Percentiles rank a stretch among this genome's conserved stretches.
phyloP scores from a whole-genome alignment of 2,888 invertebrate species.

The Buathra laborator region DNA sequence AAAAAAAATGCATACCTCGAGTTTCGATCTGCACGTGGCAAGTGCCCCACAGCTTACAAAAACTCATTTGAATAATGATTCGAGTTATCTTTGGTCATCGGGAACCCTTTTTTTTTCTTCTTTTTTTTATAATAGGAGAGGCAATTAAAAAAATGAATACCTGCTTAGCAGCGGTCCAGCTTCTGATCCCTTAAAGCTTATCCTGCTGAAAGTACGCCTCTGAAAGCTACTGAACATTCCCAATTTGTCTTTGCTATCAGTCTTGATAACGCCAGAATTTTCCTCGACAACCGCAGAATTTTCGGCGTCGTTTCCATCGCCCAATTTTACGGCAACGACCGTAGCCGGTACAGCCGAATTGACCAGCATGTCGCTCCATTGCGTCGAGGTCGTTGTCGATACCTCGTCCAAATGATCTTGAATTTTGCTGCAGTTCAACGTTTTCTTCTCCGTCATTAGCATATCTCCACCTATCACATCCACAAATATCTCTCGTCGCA shows the following conservation, averaged over 20 bases:
- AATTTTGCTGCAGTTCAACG: conserved; percentile 51
- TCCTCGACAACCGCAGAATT: conserved; percentile 64
- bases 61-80: not conserved
- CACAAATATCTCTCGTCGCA: conserved; percentile 2
- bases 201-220: conserved; percentile 78
- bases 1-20: too few species aligned
- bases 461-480: conserved; percentile 59
- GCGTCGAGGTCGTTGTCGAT: conserved; percentile 64
- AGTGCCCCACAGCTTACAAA: not conserved
- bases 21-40: not conserved
- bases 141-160: conserved; percentile 60
- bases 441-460: conserved; percentile 72
- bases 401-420: conserved; percentile 69
- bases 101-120: not conserved
- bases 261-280: conserved; percentile 59
- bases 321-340: conserved; percentile 74
- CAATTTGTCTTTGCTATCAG: conserved; percentile 68
- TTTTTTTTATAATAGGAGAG: not conserved
- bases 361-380: conserved; percentile 75
- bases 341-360: conserved; percentile 74
- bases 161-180: conserved; percentile 79
- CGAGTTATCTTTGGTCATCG: not conserved
- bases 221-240: conserved; percentile 76
- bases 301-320: conserved; percentile 71
- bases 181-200: conserved; percentile 80